Evolutionary conservation across 2,797 vertebrate genomes (phyloP).

Genomic region (Acomys russatus): DNA sequence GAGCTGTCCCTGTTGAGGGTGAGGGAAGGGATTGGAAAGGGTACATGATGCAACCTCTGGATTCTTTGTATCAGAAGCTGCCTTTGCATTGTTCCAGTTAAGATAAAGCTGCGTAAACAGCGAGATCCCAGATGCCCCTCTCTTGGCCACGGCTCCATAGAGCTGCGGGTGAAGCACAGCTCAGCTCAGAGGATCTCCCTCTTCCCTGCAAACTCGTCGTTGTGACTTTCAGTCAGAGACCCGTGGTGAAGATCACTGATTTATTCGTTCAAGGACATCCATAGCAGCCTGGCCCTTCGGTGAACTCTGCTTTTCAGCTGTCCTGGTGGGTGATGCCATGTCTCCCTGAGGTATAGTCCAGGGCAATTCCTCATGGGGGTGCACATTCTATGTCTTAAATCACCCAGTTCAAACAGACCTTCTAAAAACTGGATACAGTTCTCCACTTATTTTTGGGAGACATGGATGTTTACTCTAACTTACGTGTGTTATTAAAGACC

Average conservation of each 20-base stretch:
- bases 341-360: slow-evolving; percentile 43
- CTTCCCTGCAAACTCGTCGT: slow-evolving; percentile 34
- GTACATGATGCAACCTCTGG: not conserved
- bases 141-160: not conserved
- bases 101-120: slow-evolving; percentile 6
- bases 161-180: slow-evolving; percentile 19
- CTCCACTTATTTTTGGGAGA: slow-evolving; percentile 1
- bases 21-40: not conserved
- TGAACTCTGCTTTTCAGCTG: slow-evolving; percentile 72
- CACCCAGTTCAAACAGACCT: slow-evolving; percentile 22
- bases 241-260: slow-evolving; percentile 65
- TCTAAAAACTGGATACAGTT: not conserved
- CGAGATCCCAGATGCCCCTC: not conserved
- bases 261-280: slow-evolving; percentile 75
- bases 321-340: slow-evolving; percentile 54
- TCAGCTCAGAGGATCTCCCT: slow-evolving; percentile 31
- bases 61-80: not conserved
- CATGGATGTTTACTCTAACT: not conserved
- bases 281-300: slow-evolving; percentile 65
- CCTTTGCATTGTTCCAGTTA: not conserved
- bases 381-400: slow-evolving; percentile 45
- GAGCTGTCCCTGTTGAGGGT: not conserved
- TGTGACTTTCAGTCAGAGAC: slow-evolving; percentile 54
- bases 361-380: not conserved
- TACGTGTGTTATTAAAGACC: not conserved